phyloP scores from a whole-genome alignment of 2,888 invertebrate genomes.

The Actias luna region DNA sequence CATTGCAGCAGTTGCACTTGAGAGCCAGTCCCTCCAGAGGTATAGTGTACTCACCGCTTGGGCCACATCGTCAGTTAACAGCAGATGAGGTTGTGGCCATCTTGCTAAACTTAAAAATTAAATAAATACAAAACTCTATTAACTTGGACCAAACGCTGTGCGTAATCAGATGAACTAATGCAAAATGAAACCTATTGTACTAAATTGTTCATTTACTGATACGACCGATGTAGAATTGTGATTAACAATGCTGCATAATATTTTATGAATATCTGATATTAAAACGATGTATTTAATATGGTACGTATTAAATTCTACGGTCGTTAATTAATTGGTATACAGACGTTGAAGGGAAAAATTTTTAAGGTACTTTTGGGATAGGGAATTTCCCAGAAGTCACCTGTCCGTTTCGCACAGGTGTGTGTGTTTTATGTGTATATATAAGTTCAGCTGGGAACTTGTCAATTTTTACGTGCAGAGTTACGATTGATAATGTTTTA shows the following conservation, averaged over 20 bases:
- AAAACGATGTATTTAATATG: neutral
- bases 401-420: too few species aligned
- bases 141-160: neutral
- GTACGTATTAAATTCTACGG: neutral
- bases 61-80: neutral
- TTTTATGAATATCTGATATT: neutral
- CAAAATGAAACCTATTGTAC: neutral
- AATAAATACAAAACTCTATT: neutral
- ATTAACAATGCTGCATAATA: neutral
- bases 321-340: too few species aligned
- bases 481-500: too few species aligned
- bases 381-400: too few species aligned
- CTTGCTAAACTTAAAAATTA: neutral
- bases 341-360: too few species aligned
- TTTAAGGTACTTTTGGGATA: too few species aligned
- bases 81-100: neutral
- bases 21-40: too few species aligned
- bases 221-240: neutral
- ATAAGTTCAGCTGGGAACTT: too few species aligned
- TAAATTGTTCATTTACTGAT: slow-evolving; percentile 5
- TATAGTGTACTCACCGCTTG: too few species aligned
- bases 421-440: too few species aligned
- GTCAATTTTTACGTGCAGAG: too few species aligned
- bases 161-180: neutral
- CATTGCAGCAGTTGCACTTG: too few species aligned